phyloP scores from a whole-genome alignment of 1,140 invertebrate species.

The Magallana gigas region DNA sequence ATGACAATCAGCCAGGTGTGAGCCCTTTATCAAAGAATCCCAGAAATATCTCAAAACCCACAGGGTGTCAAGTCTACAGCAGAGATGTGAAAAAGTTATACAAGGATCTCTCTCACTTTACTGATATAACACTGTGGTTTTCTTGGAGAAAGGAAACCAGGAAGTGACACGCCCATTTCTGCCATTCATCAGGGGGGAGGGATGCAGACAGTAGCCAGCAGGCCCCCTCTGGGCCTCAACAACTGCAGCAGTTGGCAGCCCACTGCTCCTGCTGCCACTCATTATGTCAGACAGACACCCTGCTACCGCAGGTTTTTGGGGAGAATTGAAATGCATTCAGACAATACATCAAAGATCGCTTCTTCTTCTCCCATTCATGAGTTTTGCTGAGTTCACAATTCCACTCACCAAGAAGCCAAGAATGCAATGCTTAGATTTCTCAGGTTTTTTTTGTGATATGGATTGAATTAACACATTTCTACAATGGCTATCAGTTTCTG shows the following conservation, averaged over 20 bases:
- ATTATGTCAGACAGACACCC: conserved; percentile 6
- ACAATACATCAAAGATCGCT: conserved; percentile 27
- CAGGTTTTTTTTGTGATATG: background rate
- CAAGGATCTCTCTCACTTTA: background rate
- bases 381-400: conserved; percentile 14
- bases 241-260: conserved; percentile 24
- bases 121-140: background rate
- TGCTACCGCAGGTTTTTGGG: background rate
- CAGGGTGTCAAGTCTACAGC: background rate
- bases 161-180: conserved; percentile 14
- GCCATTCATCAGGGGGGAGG: background rate
- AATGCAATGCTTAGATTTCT: conserved; percentile 8
- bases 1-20: background rate
- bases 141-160: background rate
- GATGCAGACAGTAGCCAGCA: background rate
- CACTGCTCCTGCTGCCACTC: conserved; percentile 6
- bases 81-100: background rate
- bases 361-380: background rate
- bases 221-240: background rate
- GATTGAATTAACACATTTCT: background rate
- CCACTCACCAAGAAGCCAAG: background rate
- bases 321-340: conserved; percentile 10
- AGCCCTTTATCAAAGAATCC: background rate
- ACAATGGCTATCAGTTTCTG: no score
- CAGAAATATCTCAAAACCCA: background rate